phyloP scores from a whole-genome alignment of 2,888 invertebrate genomes.

The Empis stercorea region DNA sequence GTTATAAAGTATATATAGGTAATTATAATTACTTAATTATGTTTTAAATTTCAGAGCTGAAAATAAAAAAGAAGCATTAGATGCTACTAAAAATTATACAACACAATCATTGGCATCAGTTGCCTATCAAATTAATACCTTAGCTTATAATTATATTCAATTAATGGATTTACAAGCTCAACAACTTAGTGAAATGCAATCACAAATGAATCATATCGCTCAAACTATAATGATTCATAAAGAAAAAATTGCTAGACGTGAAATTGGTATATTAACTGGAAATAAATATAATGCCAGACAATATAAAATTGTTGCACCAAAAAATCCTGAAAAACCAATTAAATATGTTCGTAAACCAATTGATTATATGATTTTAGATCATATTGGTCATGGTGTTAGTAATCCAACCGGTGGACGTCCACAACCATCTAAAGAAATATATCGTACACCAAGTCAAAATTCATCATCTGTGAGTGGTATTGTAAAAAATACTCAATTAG shows the following conservation, averaged over 20 bases:
- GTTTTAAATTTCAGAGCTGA: slow-evolving; percentile 60
- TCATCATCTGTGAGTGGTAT: slow-evolving; percentile 22
- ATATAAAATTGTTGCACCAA: slow-evolving; percentile 83
- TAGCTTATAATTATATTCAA: slow-evolving; percentile 87
- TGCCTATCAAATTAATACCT: slow-evolving; percentile 91
- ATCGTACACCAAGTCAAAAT: slow-evolving; percentile 43
- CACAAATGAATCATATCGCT: slow-evolving; percentile 87
- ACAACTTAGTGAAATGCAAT: slow-evolving; percentile 87
- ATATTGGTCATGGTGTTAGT: slow-evolving; percentile 77
- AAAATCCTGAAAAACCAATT: slow-evolving; percentile 87
- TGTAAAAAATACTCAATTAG: slow-evolving; percentile 24
- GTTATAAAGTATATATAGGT: no score
- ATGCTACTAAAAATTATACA: slow-evolving; percentile 92
- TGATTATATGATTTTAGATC: slow-evolving; percentile 77
- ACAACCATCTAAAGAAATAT: slow-evolving; percentile 40
- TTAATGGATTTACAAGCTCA: slow-evolving; percentile 79
- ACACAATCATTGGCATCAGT: slow-evolving; percentile 93
- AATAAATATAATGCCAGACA: slow-evolving; percentile 82
- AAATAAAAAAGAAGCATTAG: slow-evolving; percentile 78
- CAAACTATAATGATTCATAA: slow-evolving; percentile 93
- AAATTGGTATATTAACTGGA: slow-evolving; percentile 87
- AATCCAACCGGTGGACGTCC: slow-evolving; percentile 51
- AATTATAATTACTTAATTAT: no score
- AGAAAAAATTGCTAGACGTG: slow-evolving; percentile 84
- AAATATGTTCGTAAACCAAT: slow-evolving; percentile 89